Base-by-base conservation (phyloP, 2,888 invertebrate species). In the Drosophila nigritarsus region DNA sequence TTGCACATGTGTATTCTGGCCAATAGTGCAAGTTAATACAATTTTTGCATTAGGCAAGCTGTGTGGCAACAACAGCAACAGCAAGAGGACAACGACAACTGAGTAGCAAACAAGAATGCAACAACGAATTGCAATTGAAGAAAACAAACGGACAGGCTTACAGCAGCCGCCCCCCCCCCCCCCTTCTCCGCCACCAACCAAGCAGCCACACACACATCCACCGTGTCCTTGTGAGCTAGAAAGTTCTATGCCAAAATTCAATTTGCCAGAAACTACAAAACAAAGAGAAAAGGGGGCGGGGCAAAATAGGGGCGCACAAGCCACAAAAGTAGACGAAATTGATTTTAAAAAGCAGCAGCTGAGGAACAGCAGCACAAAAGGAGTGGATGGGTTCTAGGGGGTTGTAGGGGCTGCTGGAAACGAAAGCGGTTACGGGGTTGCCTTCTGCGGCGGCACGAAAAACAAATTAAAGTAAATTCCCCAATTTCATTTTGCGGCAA, bases 381-480 rank as follows among this genome's bases (percentile, higher is more conserved):
- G 8, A 38, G 38, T 8, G 38, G 38, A 8, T 18, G 15, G 15
- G 15, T 15, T 15, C 3, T 6, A 3, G 13, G 15, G 13, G 36
- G 15, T 15, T 36, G 36, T 36, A 15, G 30, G 15, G 30, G 51
- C 50, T 29, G 62, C 51, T 58, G 62, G 36, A 56, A 48, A 56
- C 70, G 62, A 49, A 70, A 73, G 36, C 40, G 64, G 73, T 34
- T 55, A 51, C 38, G 40, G 63, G 27, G 65, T 30, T 66, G 67
- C 73, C 73, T 73, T 72, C 87, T 82, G 83, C 70, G 83, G 90
- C 81, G 83, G 89, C 90, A 90, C 89, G 90, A 86, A 90, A 85
- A 85, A 80, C 85, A 85, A 85, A 85, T 85, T 85, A 85, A 85
- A 85, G 90, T 90, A 90, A 85, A 85, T 85, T 85, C 90, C 90